These are phyloP conservation scores for Coilia nasus DNA, from an alignment of 2,797 vertebrate species.

Conservation along the genomic window DNA sequence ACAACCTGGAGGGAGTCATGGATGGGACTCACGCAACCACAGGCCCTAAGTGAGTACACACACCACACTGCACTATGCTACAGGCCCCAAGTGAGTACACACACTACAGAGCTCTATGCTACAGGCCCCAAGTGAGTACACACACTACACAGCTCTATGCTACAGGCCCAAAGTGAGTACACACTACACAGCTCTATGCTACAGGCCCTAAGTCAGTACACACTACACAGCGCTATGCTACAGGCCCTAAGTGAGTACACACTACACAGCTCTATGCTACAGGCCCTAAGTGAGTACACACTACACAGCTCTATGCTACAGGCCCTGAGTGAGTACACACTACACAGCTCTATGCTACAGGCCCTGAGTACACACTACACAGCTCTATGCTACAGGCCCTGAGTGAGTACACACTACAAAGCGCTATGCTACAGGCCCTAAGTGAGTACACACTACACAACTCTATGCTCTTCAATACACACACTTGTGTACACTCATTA, in stretches of 20 bases:
- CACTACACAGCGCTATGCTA: background rate
- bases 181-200: too few species aligned
- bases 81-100: too few species aligned
- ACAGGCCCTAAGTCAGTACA: too few species aligned
- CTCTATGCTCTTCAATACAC: background rate
- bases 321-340: too few species aligned
- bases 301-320: background rate
- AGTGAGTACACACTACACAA: background rate
- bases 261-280: background rate
- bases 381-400: too few species aligned
- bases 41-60: slow-evolving; percentile 72
- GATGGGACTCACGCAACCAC: slow-evolving; percentile 65
- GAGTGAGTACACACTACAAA: slow-evolving; percentile 8
- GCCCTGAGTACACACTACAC: too few species aligned
- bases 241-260: too few species aligned
- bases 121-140: too few species aligned
- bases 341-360: background rate
- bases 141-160: background rate
- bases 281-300: too few species aligned
- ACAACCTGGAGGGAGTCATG: slow-evolving; percentile 56
- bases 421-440: too few species aligned
- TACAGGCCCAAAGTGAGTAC: too few species aligned
- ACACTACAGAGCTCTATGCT: background rate
- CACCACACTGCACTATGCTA: too few species aligned
- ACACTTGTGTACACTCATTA: background rate